These are phyloP conservation scores for Pachyuromys duprasi DNA, from an alignment of 2,797 vertebrate species.

Conservation along the genomic window DNA sequence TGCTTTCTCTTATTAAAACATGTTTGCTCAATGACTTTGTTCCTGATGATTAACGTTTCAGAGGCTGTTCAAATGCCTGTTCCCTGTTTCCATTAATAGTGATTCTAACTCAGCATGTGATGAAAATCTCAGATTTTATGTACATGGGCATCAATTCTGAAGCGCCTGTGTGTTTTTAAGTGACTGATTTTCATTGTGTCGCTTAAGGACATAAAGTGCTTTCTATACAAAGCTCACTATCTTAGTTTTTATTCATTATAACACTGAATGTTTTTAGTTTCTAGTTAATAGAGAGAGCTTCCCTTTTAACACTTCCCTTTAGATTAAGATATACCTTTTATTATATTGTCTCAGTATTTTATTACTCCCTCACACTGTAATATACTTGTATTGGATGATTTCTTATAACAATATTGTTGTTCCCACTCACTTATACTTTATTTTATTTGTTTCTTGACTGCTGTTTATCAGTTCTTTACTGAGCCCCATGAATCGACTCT, in stretches of 20 bases:
- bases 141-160: constrained; percentile 14
- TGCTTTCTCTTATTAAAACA: neutral
- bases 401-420: constrained; percentile 5
- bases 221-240: neutral
- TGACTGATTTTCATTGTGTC: constrained; percentile 4
- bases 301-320: constrained; percentile 39
- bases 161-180: neutral
- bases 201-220: neutral
- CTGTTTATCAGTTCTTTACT: constrained; percentile 46
- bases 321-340: neutral
- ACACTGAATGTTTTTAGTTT: constrained; percentile 50
- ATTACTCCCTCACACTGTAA: neutral
- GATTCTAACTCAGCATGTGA: neutral
- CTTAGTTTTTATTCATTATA: constrained; percentile 17
- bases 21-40: constrained; percentile 25
- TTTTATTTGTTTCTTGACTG: neutral
- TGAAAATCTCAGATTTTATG: constrained; percentile 14
- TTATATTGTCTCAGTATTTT: constrained; percentile 33
- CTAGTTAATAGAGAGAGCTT: constrained; percentile 20
- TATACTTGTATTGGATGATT: constrained; percentile 28
- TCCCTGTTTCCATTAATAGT: neutral
- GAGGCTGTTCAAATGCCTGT: neutral
- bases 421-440: neutral
- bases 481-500: neutral
- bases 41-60: constrained; percentile 11